Percentiles rank a stretch among this genome's conserved stretches.
Evolutionary conservation across 2,888 invertebrate genomes (phyloP).

Genomic region (Plagodis dolabraria): DNA sequence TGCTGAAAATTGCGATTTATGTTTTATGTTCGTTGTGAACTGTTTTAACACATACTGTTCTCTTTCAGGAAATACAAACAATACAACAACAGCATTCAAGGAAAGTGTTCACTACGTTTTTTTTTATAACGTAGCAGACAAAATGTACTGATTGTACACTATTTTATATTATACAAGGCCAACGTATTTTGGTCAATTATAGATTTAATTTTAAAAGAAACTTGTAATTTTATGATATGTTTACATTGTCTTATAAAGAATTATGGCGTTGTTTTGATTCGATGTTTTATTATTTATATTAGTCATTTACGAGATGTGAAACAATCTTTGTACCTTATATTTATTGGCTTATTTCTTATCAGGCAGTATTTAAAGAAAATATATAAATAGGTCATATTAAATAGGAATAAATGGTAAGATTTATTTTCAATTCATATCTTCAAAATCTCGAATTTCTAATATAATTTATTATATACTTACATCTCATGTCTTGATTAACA

Average conservation of each 20-base stretch:
- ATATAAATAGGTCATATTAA: background rate
- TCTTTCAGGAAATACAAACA: constrained; percentile 36
- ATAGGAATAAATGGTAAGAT: background rate
- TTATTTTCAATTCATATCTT: constrained; percentile 4
- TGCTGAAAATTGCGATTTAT: constrained; percentile 1
- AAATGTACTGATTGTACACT: constrained; percentile 14
- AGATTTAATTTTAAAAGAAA: constrained; percentile 8
- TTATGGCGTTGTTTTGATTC: constrained; percentile 11
- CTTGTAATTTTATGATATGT: constrained; percentile 3
- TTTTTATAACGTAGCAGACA: constrained; percentile 3
- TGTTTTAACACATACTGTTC: constrained; percentile 8
- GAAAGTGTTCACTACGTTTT: constrained; percentile 27
- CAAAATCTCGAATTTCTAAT: constrained; percentile 11
- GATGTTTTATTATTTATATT: constrained; percentile 2
- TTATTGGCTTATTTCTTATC: constrained; percentile 9
- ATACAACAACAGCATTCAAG: constrained; percentile 16
- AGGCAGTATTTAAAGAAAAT: background rate
- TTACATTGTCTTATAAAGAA: constrained; percentile 14
- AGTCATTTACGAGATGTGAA: background rate
- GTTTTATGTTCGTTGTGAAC: background rate
- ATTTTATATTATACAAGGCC: constrained; percentile 13
- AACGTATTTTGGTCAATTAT: constrained; percentile 22
- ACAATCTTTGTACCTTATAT: background rate
- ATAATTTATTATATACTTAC: background rate
- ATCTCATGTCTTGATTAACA: background rate